Conservation (phyloP, 1,140 invertebrate species). For the Zaprionus capensis region DNA sequence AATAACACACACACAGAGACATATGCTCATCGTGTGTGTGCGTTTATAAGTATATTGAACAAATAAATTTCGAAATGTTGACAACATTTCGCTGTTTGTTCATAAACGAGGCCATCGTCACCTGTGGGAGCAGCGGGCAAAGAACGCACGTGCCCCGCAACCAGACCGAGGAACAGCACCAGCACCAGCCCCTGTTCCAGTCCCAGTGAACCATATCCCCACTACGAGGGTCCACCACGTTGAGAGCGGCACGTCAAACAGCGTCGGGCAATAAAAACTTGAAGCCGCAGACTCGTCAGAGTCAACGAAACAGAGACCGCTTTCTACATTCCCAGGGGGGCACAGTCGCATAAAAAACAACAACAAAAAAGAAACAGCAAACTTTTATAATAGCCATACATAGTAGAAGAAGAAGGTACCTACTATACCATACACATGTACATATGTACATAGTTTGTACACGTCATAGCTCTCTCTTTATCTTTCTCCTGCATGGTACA, state of each 20-base stretch:
- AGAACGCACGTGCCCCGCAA: slow-evolving; percentile 48
- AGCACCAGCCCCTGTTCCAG: not conserved
- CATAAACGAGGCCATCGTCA: slow-evolving; percentile 82
- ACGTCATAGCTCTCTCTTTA: not conserved
- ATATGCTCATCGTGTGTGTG: slow-evolving; percentile 57
- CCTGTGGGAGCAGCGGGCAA: slow-evolving; percentile 67
- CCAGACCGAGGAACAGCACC: slow-evolving; percentile 11
- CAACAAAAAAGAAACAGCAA: slow-evolving; percentile 22
- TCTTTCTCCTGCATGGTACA: not conserved
- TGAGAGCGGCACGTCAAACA: slow-evolving; percentile 17
- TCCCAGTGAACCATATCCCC: slow-evolving; percentile 20
- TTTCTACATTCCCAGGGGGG: slow-evolving; percentile 32
- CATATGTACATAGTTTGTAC: not conserved
- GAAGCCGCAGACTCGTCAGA: slow-evolving; percentile 45
- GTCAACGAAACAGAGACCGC: slow-evolving; percentile 25
- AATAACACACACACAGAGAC: slow-evolving; percentile 69
- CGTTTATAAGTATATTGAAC: slow-evolving; percentile 72
- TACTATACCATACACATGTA: not conserved
- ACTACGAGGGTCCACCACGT: slow-evolving; percentile 28
- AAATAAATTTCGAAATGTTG: slow-evolving; percentile 83
- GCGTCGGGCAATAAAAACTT: slow-evolving; percentile 59
- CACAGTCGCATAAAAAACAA: slow-evolving; percentile 63
- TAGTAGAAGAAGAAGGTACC: slow-evolving; percentile 39
- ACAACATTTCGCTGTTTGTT: slow-evolving; percentile 83
- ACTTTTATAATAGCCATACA: slow-evolving; percentile 72